These are phyloP conservation scores for Tinea pellionella DNA, from an alignment of 2,888 invertebrate genomes.

Conservation along the genomic window DNA sequence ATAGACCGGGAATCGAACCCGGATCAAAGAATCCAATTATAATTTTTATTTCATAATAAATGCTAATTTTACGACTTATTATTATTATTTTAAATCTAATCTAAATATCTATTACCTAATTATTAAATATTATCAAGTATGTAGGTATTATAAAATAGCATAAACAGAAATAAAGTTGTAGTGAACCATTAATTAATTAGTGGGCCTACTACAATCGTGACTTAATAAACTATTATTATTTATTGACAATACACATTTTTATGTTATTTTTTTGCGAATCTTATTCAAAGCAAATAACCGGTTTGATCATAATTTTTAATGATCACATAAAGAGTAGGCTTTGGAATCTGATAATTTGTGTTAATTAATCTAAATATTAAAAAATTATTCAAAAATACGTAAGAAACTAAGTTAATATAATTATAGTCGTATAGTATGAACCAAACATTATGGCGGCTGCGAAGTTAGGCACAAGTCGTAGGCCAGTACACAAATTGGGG, in stretches of 20 bases:
- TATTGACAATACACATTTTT: conserved; percentile 1
- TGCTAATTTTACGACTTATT: not conserved
- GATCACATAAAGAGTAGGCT: conserved; percentile 11
- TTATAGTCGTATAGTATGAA: not conserved
- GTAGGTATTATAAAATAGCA: not conserved
- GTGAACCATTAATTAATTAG: not conserved
- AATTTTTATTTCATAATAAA: not conserved
- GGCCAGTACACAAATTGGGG: too few species aligned
- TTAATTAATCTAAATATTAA: not conserved
- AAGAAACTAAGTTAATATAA: not conserved
- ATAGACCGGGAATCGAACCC: too few species aligned
- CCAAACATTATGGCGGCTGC: too few species aligned
- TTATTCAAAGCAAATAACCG: conserved; percentile 13
- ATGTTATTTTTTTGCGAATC: conserved; percentile 5
- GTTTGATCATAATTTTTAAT: conserved; percentile 12
- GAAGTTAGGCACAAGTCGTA: too few species aligned
- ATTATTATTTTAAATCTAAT: not conserved
- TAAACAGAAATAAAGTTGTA: conserved; percentile 8
- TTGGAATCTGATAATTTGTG: not conserved
- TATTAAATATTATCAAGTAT: too few species aligned
- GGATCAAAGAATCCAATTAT: too few species aligned
- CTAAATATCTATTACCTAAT: not conserved
- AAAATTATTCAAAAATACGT: not conserved
- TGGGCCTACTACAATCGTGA: not conserved
- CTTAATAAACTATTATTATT: conserved; percentile 8